A percentile compares a stretch with the other conserved stretches of the same genome.
Conservation (phyloP, 1,140 invertebrate genomes). For the Nephotettix cincticeps region DNA sequence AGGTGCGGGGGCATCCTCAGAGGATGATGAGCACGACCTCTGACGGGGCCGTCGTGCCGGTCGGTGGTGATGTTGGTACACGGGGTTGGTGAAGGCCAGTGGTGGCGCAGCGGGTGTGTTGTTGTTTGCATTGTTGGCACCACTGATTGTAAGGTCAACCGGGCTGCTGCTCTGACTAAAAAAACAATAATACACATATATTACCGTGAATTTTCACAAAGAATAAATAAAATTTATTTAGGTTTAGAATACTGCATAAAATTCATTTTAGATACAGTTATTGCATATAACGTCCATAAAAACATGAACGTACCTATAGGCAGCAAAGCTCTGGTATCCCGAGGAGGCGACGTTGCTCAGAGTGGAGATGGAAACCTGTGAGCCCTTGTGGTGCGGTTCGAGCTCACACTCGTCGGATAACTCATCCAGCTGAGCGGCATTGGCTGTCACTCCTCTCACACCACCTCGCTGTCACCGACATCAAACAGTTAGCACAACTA, state of each 20-base stretch:
- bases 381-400: constrained; percentile 60
- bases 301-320: too few species aligned
- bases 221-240: too few species aligned
- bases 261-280: too few species aligned
- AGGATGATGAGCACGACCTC: constrained; percentile 44
- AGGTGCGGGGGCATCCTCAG: constrained; percentile 42
- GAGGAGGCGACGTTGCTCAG: constrained; percentile 81
- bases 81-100: constrained; percentile 83
- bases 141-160: constrained; percentile 64
- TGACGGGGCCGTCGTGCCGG: constrained; percentile 36
- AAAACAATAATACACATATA: too few species aligned
- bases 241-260: too few species aligned
- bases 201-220: too few species aligned
- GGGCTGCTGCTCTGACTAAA: constrained; percentile 82
- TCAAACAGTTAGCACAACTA: neutral
- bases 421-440: constrained; percentile 56
- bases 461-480: constrained; percentile 20
- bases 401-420: constrained; percentile 64
- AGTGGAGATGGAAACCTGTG: constrained; percentile 76
- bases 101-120: constrained; percentile 51
- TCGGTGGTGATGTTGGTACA: constrained; percentile 60
- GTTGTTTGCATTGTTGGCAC: constrained; percentile 38
- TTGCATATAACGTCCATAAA: too few species aligned
- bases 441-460: neutral
- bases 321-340: constrained; percentile 87